Conservation (phyloP, 2,113 vertebrate genomes). For the Orycteropus afer region DNA sequence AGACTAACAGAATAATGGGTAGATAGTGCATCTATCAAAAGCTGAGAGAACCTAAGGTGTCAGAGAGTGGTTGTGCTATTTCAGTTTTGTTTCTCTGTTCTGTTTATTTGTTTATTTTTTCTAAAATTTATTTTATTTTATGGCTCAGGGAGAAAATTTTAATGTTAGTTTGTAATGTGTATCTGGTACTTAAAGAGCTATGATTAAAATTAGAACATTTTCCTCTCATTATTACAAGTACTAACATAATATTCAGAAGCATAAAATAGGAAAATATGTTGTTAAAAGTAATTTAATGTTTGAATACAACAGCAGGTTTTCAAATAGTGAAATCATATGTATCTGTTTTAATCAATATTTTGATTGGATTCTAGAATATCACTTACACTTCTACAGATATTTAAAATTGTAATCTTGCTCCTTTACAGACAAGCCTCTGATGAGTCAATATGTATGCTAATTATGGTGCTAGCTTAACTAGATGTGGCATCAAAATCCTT, state of each 20-base stretch:
- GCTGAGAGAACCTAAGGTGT: neutral
- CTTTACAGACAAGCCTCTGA: neutral
- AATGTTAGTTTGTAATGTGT: neutral
- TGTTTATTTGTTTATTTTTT: neutral
- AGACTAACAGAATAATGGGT: neutral
- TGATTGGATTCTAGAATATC: conserved; percentile 7
- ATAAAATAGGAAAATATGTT: neutral
- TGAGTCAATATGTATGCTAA: neutral
- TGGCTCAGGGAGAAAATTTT: neutral
- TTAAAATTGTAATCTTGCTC: neutral
- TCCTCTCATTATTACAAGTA: neutral
- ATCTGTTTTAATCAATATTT: neutral
- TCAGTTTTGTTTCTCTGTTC: neutral
- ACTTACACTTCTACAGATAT: neutral
- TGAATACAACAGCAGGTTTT: neutral
- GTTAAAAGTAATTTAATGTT: neutral
- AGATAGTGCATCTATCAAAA: neutral
- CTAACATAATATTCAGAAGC: neutral
- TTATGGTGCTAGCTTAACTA: neutral
- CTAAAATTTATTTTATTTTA: too few relatives aligned
- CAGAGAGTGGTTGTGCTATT: neutral
- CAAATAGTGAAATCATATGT: neutral
- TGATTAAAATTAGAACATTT: neutral
- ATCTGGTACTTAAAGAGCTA: neutral
- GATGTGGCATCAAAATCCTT: neutral